These are phyloP conservation scores for Euura lappo DNA, from an alignment of 1,140 invertebrate genomes.

Conservation along the genomic window DNA sequence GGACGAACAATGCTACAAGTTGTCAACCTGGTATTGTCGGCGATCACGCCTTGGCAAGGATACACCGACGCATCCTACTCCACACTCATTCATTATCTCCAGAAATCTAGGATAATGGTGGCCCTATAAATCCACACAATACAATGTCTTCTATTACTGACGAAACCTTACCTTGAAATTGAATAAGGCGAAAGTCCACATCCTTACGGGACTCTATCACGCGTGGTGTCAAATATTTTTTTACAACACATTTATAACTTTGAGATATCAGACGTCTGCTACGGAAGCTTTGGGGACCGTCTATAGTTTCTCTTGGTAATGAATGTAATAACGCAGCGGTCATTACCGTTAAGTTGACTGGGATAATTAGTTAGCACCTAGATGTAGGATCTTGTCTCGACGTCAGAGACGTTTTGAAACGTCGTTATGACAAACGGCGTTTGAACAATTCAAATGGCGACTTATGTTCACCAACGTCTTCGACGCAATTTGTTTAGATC, in stretches of 20 bases:
- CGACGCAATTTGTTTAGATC: too few species aligned
- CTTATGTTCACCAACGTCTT: neutral
- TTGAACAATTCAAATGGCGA: neutral
- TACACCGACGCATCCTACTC: constrained; percentile 9
- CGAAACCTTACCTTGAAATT: neutral
- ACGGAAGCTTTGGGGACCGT: neutral
- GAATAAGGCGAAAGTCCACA: too few species aligned
- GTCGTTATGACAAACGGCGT: neutral
- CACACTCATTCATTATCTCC: constrained; percentile 12
- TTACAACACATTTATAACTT: too few species aligned
- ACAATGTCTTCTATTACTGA: neutral
- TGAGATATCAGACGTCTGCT: too few species aligned
- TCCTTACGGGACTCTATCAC: too few species aligned
- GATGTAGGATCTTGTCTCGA: neutral
- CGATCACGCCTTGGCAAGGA: constrained; percentile 18
- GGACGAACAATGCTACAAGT: constrained; percentile 16
- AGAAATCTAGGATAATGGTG: constrained; percentile 6
- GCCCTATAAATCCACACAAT: neutral
- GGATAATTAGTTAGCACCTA: neutral
- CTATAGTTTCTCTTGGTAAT: neutral
- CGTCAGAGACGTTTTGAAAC: neutral
- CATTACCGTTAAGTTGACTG: neutral
- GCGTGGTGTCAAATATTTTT: too few species aligned
- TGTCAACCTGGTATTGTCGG: constrained; percentile 17
- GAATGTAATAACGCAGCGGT: neutral